Evolutionary conservation across 2,113 vertebrate genomes (phyloP).

Genomic region (Sinocyclocheilus anophthalmus): DNA sequence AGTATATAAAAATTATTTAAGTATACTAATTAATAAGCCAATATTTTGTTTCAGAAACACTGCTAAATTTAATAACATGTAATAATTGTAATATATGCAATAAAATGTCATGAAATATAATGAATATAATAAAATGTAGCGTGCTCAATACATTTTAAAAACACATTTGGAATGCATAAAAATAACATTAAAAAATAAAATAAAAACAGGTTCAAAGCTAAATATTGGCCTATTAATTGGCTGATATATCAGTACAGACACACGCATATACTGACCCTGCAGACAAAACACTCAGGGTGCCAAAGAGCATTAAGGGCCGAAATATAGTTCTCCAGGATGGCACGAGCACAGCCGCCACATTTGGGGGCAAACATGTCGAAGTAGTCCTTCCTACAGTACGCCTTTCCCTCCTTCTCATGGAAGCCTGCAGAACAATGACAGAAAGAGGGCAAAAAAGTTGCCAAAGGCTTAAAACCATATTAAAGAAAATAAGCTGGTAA

Average conservation of each 20-base stretch:
- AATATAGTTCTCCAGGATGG: constrained; percentile 98
- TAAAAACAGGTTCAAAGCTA: too few species aligned
- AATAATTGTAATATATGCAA: too few species aligned
- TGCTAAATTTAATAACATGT: too few species aligned
- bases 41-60: too few species aligned
- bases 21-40: too few species aligned
- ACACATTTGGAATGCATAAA: too few species aligned
- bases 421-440: constrained; percentile 79
- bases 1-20: too few species aligned
- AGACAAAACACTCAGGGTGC: constrained; percentile 98
- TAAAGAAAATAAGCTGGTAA: neutral
- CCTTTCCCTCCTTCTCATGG: constrained; percentile 97
- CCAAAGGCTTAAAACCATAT: neutral
- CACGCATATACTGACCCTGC: constrained; percentile 83
- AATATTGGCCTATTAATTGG: neutral
- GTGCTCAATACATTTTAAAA: too few species aligned
- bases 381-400: constrained; percentile 97
- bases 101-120: too few species aligned
- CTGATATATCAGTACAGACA: neutral
- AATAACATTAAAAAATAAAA: too few species aligned
- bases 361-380: constrained; percentile 99
- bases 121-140: too few species aligned
- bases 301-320: constrained; percentile 95
- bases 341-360: constrained; percentile 93
- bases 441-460: neutral